These are phyloP conservation scores for Eleutherodactylus coqui DNA, from an alignment of 2,797 vertebrate genomes.

Conservation along the genomic window DNA sequence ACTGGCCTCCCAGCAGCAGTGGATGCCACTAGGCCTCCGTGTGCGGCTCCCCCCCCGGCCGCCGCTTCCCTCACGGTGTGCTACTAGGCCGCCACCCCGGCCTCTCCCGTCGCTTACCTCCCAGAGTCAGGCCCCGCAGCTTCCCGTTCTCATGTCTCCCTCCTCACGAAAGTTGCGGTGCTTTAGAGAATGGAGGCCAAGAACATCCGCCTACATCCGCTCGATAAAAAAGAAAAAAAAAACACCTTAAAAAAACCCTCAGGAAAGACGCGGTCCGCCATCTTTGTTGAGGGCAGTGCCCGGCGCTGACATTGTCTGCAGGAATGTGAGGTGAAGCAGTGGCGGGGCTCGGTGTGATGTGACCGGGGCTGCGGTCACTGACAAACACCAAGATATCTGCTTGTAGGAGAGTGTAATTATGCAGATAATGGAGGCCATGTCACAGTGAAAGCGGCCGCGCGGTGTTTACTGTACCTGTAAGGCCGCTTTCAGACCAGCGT, in stretches of 20 bases:
- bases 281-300: slow-evolving; percentile 38
- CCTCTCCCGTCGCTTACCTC: background rate
- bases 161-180: slow-evolving; percentile 38
- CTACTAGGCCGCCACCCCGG: background rate
- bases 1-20: slow-evolving; percentile 1
- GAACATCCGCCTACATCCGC: slow-evolving; percentile 56
- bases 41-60: background rate
- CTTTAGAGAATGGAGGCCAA: slow-evolving; percentile 54
- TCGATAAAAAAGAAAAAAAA: background rate
- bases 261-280: slow-evolving; percentile 30
- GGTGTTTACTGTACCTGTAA: no score
- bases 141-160: slow-evolving; percentile 50
- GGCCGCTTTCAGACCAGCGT: no score
- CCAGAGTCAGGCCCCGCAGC: slow-evolving; percentile 36
- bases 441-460: no score
- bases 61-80: background rate
- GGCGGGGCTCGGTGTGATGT: background rate
- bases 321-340: slow-evolving; percentile 15
- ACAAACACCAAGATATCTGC: no score
- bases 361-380: background rate
- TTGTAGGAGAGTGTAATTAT: no score
- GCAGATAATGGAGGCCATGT: no score
- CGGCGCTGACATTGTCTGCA: background rate
- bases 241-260: background rate
- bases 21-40: slow-evolving; percentile 43